Evolutionary conservation across 2,888 invertebrate species (phyloP).

Genomic region (Limnephilus lunatus): DNA sequence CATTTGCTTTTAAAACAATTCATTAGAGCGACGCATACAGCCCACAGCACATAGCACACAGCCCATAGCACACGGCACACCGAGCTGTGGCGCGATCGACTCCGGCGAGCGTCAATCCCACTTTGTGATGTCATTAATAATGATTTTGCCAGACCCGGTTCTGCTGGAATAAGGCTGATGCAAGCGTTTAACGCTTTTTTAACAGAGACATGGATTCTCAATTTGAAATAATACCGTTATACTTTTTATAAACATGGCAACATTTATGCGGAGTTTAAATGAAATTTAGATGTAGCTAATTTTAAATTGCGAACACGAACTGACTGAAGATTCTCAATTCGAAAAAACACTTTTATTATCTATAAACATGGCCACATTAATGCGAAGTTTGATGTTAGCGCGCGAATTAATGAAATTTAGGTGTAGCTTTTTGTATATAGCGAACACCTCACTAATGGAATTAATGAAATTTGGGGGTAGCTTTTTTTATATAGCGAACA

Average conservation of each 20-base stretch:
- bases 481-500: too few species aligned
- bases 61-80: background rate
- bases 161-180: background rate
- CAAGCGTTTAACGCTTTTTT: conserved; percentile 36
- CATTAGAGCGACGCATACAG: conserved; percentile 32
- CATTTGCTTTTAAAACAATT: conserved; percentile 54
- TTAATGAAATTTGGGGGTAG: background rate
- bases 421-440: too few species aligned
- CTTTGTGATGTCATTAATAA: conserved; percentile 50
- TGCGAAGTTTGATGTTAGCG: background rate
- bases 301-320: too few species aligned
- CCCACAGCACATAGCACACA: background rate
- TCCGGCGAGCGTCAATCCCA: conserved; percentile 31
- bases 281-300: background rate
- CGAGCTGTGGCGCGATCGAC: conserved; percentile 22
- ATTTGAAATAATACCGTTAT: background rate
- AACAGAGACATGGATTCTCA: conserved; percentile 7
- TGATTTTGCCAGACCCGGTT: conserved; percentile 27
- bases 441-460: background rate
- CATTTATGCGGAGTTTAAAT: background rate
- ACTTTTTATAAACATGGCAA: background rate
- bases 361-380: too few species aligned
- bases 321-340: background rate
- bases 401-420: background rate
- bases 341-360: background rate